These are phyloP conservation scores for Epinephelus moara DNA, from an alignment of 2,113 vertebrate species.

Conservation along the genomic window DNA sequence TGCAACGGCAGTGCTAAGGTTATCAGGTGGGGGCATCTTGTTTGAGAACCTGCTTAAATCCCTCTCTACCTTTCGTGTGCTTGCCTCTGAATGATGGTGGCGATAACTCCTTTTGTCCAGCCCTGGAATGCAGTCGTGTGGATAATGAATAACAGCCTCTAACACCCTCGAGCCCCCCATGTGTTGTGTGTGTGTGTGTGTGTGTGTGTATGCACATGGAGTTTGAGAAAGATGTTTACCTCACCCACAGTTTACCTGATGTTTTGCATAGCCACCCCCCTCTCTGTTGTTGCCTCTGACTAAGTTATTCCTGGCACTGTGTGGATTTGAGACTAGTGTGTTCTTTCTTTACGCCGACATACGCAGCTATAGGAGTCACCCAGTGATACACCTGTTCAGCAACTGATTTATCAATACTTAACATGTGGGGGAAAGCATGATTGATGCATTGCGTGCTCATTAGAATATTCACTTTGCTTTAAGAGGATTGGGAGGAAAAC, in stretches of 20 bases:
- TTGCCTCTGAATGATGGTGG: slow-evolving; percentile 77
- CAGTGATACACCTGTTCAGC: slow-evolving; percentile 2
- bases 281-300: slow-evolving; percentile 30
- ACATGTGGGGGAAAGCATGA: background rate
- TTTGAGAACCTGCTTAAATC: slow-evolving; percentile 82
- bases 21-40: slow-evolving; percentile 85
- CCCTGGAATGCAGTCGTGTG: slow-evolving; percentile 82
- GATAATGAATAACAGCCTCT: slow-evolving; percentile 84
- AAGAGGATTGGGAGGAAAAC: slow-evolving; percentile 66
- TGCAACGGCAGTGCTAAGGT: slow-evolving; percentile 69
- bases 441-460: slow-evolving; percentile 41
- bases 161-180: slow-evolving; percentile 72
- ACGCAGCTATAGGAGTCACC: background rate
- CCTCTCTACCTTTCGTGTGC: slow-evolving; percentile 63
- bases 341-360: background rate
- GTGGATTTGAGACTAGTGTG: background rate
- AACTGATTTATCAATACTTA: background rate
- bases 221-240: slow-evolving; percentile 75
- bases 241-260: slow-evolving; percentile 68
- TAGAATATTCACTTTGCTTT: slow-evolving; percentile 64
- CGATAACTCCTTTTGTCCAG: slow-evolving; percentile 81
- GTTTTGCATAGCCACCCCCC: slow-evolving; percentile 43
- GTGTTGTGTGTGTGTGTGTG: slow-evolving; percentile 53
- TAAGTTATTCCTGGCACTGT: slow-evolving; percentile 46
- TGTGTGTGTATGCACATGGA: slow-evolving; percentile 50